Percentiles rank a stretch among this genome's conserved stretches.
These are phyloP conservation scores for Gallirallus australis DNA, from an alignment of 2,797 vertebrate species.

Conservation along the genomic window DNA sequence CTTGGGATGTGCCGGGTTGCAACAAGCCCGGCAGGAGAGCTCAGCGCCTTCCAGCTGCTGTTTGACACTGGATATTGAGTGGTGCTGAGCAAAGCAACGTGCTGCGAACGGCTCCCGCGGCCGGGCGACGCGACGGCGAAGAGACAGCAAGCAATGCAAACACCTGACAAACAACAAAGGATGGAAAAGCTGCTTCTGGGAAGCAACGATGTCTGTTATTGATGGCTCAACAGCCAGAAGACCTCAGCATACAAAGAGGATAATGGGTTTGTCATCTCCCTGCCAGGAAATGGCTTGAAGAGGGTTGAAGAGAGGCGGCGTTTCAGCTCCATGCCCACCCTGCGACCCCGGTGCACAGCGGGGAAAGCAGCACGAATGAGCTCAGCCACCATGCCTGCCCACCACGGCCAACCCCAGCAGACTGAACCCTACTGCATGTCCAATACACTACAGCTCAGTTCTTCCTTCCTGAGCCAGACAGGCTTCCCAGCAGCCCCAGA, in stretches of 20 bases:
- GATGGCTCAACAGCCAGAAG: background rate
- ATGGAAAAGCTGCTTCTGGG: background rate
- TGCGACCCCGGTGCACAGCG: rapidly evolving
- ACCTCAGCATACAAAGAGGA: background rate
- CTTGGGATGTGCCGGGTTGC: background rate
- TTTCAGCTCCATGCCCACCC: background rate
- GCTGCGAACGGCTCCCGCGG: rapidly evolving
- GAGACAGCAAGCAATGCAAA: rapidly evolving
- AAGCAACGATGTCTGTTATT: rapidly evolving
- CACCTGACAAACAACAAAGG: background rate
- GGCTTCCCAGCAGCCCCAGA: background rate
- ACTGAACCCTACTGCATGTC: rapidly evolving
- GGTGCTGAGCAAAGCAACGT: rapidly evolving
- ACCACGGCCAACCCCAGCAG: rapidly evolving
- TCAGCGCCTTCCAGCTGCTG: background rate
- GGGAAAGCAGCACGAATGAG: background rate
- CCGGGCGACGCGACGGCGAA: rapidly evolving
- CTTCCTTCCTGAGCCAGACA: background rate
- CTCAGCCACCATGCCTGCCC: rapidly evolving
- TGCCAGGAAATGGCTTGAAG: background rate
- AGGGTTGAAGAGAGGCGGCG: background rate
- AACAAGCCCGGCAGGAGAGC: background rate
- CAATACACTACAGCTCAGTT: background rate
- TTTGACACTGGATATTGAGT: rapidly evolving
- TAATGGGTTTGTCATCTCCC: background rate